Evolutionary conservation across 2,797 vertebrate species (phyloP), one percentile per base, ranked within the genome.

Genomic region (Calcarius lapponicus): DNA sequence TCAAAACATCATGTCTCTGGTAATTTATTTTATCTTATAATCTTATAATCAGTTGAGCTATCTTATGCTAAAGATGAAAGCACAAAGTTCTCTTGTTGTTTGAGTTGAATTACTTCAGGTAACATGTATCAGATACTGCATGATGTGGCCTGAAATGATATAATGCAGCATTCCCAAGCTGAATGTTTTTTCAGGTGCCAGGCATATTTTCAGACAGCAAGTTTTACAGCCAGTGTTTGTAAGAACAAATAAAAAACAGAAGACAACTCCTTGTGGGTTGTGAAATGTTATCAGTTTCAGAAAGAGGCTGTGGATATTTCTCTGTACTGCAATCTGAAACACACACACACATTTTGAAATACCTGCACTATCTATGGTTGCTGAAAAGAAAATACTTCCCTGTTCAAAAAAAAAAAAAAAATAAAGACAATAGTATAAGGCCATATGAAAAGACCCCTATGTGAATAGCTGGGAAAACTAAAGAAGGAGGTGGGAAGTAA

Each of bases 161-260:
- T 42, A 93, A 69, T 58, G 20, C 50, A 90, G 7, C 24, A 60
- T 92, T 87, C 48, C 45, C 12, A 9, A 88, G 9, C 25, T 69
- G 29, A 62, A 64, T 90, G 87, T 82, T 97, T 42, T 92, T 96
- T 92, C 90, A 93, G 70, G 62, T 93, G 83, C 79, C 48, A 42
- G 18, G 13, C 28, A 34, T 88, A 26, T 51, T 89, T 91, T 95
- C 53, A 12, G 69, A 86, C 29, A 92, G 80, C 66, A 95, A 95
- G 93, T 92, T 91, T 95, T 71, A 88, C 69, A 94, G 58, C 81
- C 40, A 69, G 14, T 38, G 40, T 80, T 86, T 71, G 32, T 34
- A 95, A 96, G 86, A 91, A 88, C 29, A 97, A 96, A 82, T 28
- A 91, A 50, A 66, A 29, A 87, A 69, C 28, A 93, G 79, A 92